These are phyloP conservation scores for Micrasema longulum DNA, from an alignment of 1,140 invertebrate genomes.

Conservation along the genomic window DNA sequence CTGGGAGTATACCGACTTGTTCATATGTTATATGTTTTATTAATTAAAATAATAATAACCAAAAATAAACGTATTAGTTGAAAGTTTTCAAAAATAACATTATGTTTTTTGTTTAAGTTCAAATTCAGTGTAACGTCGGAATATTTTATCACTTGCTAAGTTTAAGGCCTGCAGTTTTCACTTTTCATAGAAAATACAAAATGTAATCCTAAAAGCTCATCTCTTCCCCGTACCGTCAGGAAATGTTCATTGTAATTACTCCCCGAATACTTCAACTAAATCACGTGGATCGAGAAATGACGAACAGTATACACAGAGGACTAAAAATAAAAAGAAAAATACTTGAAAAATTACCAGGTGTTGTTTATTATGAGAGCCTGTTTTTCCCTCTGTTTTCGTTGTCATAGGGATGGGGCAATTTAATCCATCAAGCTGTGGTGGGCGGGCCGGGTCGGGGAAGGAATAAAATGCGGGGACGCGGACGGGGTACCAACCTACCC, in stretches of 20 bases:
- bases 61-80: too few relatives aligned
- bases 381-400: conserved; percentile 68
- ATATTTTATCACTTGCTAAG: not conserved
- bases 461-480: not conserved
- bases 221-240: not conserved
- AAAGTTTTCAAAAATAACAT: too few relatives aligned
- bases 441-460: conserved; percentile 57
- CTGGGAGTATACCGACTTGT: too few relatives aligned
- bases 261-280: not conserved
- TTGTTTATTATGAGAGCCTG: conserved; percentile 65
- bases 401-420: conserved; percentile 70
- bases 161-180: not conserved
- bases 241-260: not conserved
- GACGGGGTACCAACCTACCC: not conserved
- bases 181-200: not conserved
- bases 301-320: conserved; percentile 39
- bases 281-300: not conserved
- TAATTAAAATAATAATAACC: too few relatives aligned
- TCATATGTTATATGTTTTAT: too few relatives aligned
- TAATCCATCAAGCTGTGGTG: conserved; percentile 68
- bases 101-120: too few relatives aligned
- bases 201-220: not conserved
- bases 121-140: too few relatives aligned
- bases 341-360: conserved; percentile 70
- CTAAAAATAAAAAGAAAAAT: conserved; percentile 65